Conservation (phyloP, 1,140 invertebrate species). For the Coptotermes formosanus region DNA sequence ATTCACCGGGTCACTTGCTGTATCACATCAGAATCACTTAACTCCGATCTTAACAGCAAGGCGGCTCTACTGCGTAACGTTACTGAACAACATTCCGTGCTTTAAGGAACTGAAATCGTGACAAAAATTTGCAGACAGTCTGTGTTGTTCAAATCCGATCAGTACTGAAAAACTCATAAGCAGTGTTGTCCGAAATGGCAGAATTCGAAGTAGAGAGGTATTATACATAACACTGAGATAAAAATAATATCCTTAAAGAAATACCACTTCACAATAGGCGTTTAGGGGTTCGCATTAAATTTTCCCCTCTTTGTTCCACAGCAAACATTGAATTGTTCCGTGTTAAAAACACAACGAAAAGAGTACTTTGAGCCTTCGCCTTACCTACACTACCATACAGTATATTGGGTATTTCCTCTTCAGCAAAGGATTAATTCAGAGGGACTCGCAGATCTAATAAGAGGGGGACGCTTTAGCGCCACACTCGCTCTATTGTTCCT, state of each 20-base stretch:
- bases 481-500: not conserved
- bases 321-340: not conserved
- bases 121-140: too few relatives aligned
- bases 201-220: not conserved
- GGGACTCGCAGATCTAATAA: conserved; percentile 10
- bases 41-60: too few relatives aligned
- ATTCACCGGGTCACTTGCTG: too few relatives aligned
- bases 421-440: not conserved
- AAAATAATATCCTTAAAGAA: not conserved
- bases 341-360: conserved; percentile 8
- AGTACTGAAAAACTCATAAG: not conserved
- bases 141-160: not conserved
- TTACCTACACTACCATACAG: not conserved
- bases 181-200: not conserved
- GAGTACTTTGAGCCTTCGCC: not conserved
- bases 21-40: too few relatives aligned
- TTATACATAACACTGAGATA: not conserved
- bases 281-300: not conserved
- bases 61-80: too few relatives aligned
- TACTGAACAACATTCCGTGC: too few relatives aligned
- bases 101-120: too few relatives aligned
- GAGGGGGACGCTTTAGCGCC: not conserved
- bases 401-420: not conserved
- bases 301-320: not conserved
- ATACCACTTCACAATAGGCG: not conserved